phyloP scores from a whole-genome alignment of 2,113 vertebrate genomes.

The Dolichotis patagonum region DNA sequence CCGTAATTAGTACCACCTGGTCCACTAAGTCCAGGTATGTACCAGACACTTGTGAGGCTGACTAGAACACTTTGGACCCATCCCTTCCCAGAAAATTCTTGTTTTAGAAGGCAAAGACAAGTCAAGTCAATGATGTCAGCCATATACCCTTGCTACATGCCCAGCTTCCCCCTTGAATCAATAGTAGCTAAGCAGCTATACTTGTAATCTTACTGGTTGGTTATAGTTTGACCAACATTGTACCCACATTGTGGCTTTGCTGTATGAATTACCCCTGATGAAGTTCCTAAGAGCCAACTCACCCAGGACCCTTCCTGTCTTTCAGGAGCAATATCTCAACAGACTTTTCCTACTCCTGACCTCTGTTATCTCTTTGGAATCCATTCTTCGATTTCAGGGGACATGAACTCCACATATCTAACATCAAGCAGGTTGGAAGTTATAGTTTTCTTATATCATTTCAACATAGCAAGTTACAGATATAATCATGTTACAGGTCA shows the following conservation, averaged over 20 bases:
- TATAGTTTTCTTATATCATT: not conserved
- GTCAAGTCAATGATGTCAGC: not conserved
- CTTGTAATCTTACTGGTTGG: not conserved
- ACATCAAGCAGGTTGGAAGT: not conserved
- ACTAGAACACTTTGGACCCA: not conserved
- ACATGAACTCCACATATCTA: not conserved
- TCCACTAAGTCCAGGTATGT: not conserved
- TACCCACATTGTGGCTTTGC: not conserved
- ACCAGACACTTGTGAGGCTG: not conserved
- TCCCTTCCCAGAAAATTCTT: not conserved
- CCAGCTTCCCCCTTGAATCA: not conserved
- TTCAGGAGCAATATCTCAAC: not conserved
- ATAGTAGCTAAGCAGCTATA: not conserved
- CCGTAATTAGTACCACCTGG: not conserved
- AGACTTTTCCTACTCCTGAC: not conserved
- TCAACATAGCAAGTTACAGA: not conserved
- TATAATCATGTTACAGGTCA: not conserved
- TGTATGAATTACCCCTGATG: not conserved
- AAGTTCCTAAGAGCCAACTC: not conserved
- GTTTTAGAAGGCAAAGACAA: not conserved
- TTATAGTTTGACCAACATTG: not conserved
- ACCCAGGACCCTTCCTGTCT: not conserved
- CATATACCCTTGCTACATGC: not conserved
- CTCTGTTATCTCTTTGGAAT: not conserved
- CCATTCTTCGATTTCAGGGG: not conserved